Conservation (phyloP, 2,113 vertebrate species). For the Anguilla rostrata region DNA sequence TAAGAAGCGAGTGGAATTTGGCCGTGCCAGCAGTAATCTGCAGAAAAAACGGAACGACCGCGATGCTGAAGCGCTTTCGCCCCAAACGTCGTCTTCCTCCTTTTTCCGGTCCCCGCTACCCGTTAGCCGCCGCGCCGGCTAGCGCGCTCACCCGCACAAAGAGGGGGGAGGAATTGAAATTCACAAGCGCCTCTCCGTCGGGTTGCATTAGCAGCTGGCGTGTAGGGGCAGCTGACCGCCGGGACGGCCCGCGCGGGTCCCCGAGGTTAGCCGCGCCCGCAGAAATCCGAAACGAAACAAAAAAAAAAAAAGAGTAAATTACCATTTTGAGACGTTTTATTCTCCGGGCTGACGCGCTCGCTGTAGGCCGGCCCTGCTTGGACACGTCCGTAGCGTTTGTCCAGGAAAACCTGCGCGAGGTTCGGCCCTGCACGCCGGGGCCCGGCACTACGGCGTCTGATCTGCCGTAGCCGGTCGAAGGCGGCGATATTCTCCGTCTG, state of each 20-base stretch:
- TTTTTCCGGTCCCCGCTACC: not conserved
- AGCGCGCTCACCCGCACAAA: too few relatives aligned
- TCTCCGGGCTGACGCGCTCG: too few relatives aligned
- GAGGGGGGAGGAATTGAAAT: too few relatives aligned
- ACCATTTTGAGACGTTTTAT: too few relatives aligned
- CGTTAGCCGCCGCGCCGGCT: not conserved
- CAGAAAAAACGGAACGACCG: not conserved
- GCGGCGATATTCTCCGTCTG: conserved; percentile 77
- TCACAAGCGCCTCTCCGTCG: too few relatives aligned
- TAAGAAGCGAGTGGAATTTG: not conserved
- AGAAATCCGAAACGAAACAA: too few relatives aligned
- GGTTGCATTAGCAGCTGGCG: too few relatives aligned
- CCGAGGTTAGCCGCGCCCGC: too few relatives aligned
- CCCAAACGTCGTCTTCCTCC: not conserved
- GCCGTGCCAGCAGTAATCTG: not conserved
- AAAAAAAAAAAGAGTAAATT: too few relatives aligned
- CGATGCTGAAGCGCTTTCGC: not conserved
- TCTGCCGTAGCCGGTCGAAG: conserved; percentile 62
- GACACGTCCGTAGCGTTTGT: conserved; percentile 15
- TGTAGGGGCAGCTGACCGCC: too few relatives aligned
- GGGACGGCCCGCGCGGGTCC: too few relatives aligned
- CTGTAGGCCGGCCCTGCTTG: too few relatives aligned
- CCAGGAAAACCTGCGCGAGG: conserved; percentile 58
- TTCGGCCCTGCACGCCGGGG: conserved; percentile 60
- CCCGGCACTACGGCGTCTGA: conserved; percentile 65